Conservation (phyloP, 2,888 invertebrate genomes). For the Hofmannophila pseudospretella region DNA sequence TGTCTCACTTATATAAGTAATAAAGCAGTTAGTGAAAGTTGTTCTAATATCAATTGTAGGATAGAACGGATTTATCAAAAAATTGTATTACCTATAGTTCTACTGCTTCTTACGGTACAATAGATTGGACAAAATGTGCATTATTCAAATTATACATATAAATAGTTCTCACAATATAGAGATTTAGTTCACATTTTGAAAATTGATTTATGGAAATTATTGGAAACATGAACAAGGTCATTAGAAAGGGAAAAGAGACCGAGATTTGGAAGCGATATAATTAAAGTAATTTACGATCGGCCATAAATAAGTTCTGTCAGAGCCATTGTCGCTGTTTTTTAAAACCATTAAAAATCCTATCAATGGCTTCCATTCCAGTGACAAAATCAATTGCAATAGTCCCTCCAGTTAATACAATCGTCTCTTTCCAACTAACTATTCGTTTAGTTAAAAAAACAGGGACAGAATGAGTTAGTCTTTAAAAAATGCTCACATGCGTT, state of each 20-base stretch:
- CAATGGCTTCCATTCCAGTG: constrained; percentile 60
- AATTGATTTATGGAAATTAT: constrained; percentile 65
- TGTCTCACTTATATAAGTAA: no score
- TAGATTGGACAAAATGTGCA: no score
- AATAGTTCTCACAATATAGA: no score
- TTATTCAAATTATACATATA: no score
- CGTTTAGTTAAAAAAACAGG: constrained; percentile 30
- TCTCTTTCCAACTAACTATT: constrained; percentile 44
- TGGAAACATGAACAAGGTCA: constrained; percentile 51
- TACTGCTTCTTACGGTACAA: no score
- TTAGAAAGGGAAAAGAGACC: constrained; percentile 49
- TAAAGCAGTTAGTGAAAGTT: no score
- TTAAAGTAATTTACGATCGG: constrained; percentile 69
- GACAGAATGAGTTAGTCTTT: constrained; percentile 41
- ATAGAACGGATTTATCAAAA: no score
- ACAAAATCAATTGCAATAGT: constrained; percentile 53
- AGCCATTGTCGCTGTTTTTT: constrained; percentile 71
- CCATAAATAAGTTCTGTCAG: constrained; percentile 65
- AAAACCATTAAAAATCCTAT: constrained; percentile 73
- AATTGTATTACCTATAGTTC: no score
- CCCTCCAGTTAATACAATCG: constrained; percentile 22
- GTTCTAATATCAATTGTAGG: no score
- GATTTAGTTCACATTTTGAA: constrained; percentile 29
- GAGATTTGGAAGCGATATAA: constrained; percentile 66
- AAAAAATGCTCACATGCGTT: constrained; percentile 59